These are phyloP conservation scores for Troilus luridus DNA, from an alignment of 2,888 invertebrate species.

Conservation along the genomic window DNA sequence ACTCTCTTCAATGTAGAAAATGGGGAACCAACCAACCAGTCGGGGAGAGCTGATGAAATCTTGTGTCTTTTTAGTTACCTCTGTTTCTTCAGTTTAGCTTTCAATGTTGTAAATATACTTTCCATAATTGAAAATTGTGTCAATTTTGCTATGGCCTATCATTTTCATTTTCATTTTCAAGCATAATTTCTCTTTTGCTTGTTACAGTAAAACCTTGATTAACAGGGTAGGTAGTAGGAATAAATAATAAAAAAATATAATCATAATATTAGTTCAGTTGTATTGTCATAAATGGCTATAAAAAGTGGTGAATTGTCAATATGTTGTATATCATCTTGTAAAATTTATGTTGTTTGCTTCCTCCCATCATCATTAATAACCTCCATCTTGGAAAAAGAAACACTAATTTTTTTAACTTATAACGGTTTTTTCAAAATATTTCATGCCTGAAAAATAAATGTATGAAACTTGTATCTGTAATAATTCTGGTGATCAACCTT, in stretches of 20 bases:
- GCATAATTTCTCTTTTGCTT: constrained; percentile 11
- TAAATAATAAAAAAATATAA: neutral
- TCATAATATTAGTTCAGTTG: too few species aligned
- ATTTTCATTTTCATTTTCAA: constrained; percentile 36
- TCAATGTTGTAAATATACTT: constrained; percentile 55
- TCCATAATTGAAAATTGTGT: neutral
- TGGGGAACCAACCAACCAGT: constrained; percentile 59
- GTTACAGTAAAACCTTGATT: constrained; percentile 19
- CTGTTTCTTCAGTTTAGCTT: constrained; percentile 39
- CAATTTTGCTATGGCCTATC: constrained; percentile 18
- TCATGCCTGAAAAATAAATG: too few species aligned
- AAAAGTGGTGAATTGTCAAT: too few species aligned
- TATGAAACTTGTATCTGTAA: too few species aligned
- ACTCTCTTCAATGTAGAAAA: constrained; percentile 14
- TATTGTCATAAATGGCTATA: too few species aligned
- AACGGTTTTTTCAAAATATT: too few species aligned
- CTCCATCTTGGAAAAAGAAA: too few species aligned
- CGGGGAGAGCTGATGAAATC: constrained; percentile 23
- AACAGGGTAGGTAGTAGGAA: neutral
- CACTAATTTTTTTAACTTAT: too few species aligned
- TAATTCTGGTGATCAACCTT: too few species aligned
- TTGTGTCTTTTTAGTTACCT: constrained; percentile 48
- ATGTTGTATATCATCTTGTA: too few species aligned
- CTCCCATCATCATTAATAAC: too few species aligned
- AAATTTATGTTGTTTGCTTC: too few species aligned